Base-by-base conservation (phyloP, 2,797 vertebrate genomes). In the Chaetophractus vellerosus region DNA sequence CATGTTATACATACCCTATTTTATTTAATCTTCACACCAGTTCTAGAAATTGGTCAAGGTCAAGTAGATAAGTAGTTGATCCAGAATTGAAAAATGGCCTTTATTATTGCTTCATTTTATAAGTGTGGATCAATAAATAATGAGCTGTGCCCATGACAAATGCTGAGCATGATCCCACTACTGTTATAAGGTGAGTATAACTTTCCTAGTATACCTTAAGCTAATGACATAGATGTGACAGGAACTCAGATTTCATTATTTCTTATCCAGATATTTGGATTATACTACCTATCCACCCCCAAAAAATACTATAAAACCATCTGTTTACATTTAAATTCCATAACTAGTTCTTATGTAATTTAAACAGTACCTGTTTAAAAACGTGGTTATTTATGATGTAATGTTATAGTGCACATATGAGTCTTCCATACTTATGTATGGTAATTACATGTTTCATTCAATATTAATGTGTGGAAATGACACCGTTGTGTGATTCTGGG, bases 251-350 rank as follows among this genome's bases (percentile, higher is more conserved):
- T 74, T 88, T 85, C 41, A 15, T 78, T 31, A 72, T 88, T 64
- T 92, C 57, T 64, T 59, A 71, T 64, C 11, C 36, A 95, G 75
- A 84, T 69, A 59, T 75, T 79, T 64, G 63, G 48, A 92, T 79
- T 33, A 83, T 48, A 61, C 23, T 79, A 26, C 59, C 45, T 8
- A 45, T 8, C 45, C 45, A 45, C 45, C 45, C 45, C 45, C 55
- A 75, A 69, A 80, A 93, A 69, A 76, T 36, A 88, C n/a, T 69
- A 15, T 87, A 31, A 23, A 45, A 45, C 45, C 45, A 45, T 57
- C 64, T 41, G 55, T 87, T 71, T 82, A 31, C 41, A 41, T 88
- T 90, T 88, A 57, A 69, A 59, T 93, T 76, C 57, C 12, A 9
- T 92, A 72, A 83, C 63, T 92, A 52, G 28, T 50, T n/a, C 28